A percentile compares a stretch with the other conserved stretches of the same genome.
These are phyloP conservation scores for Petaurus breviceps DNA, from an alignment of 2,113 vertebrate genomes.

Conservation along the genomic window DNA sequence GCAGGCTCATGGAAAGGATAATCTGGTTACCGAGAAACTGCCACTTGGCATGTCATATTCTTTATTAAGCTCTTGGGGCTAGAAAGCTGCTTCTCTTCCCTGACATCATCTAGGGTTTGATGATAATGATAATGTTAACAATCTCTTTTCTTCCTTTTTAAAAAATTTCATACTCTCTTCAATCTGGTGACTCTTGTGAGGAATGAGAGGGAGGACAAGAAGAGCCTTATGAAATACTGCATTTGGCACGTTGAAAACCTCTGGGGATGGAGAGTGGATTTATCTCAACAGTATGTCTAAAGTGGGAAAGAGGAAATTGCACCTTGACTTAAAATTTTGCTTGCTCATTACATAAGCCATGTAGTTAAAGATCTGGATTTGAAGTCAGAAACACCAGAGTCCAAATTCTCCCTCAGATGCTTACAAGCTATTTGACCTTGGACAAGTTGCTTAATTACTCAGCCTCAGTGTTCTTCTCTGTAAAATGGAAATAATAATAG, in stretches of 20 bases:
- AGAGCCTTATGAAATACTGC: not conserved
- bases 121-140: not conserved
- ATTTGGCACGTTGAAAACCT: not conserved
- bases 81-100: not conserved
- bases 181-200: not conserved
- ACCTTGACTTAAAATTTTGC: not conserved
- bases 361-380: not conserved
- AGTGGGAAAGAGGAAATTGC: not conserved
- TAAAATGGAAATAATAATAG: not conserved
- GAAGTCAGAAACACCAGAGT: not conserved
- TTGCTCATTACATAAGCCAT: not conserved
- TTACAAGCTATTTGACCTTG: not conserved
- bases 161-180: slow-evolving; percentile 18
- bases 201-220: not conserved
- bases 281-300: not conserved
- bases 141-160: not conserved
- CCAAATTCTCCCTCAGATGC: not conserved
- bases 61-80: not conserved
- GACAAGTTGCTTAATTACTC: not conserved
- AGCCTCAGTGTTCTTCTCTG: not conserved
- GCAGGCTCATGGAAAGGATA: not conserved
- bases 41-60: not conserved
- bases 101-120: not conserved
- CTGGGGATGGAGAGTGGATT: not conserved
- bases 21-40: not conserved